Evolutionary conservation across 2,888 invertebrate genomes (phyloP).

Genomic region (Lagria hirta): DNA sequence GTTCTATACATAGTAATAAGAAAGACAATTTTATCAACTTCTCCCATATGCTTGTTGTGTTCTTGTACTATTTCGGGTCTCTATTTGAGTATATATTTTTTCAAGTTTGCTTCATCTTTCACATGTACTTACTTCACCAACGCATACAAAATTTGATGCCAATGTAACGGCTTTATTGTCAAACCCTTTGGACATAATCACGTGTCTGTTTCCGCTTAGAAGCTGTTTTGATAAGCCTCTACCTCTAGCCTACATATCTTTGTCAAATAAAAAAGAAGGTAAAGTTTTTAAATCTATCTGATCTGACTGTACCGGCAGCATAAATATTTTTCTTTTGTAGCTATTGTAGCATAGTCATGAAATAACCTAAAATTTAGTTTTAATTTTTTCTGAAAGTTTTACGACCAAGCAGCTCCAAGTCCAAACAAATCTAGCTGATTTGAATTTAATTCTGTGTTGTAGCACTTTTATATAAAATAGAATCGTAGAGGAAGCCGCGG

Average conservation of each 20-base stretch:
- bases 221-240: conserved; percentile 28
- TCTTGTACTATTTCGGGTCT: conserved; percentile 11
- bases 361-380: conserved; percentile 20
- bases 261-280: too few relatives aligned
- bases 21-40: conserved; percentile 38
- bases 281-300: conserved; percentile 30
- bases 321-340: conserved; percentile 14
- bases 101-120: conserved; percentile 33
- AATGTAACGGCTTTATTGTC: conserved; percentile 35
- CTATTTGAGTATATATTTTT: conserved; percentile 31
- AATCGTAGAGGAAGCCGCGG: conserved; percentile 37
- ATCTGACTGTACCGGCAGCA: conserved; percentile 25
- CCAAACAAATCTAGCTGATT: conserved; percentile 25
- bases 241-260: conserved; percentile 23
- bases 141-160: conserved; percentile 34
- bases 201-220: conserved; percentile 25
- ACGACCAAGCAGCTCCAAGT: conserved; percentile 29
- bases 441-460: conserved; percentile 22
- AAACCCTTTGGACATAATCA: conserved; percentile 20
- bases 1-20: too few relatives aligned
- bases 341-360: conserved; percentile 32
- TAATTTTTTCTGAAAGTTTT: conserved; percentile 16
- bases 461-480: conserved; percentile 37
- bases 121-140: conserved; percentile 29
- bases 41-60: conserved; percentile 40